Evolutionary conservation across 2,113 vertebrate genomes (phyloP), one percentile per base, ranked within the genome.

Genomic region (Hydrolagus affinis): DNA sequence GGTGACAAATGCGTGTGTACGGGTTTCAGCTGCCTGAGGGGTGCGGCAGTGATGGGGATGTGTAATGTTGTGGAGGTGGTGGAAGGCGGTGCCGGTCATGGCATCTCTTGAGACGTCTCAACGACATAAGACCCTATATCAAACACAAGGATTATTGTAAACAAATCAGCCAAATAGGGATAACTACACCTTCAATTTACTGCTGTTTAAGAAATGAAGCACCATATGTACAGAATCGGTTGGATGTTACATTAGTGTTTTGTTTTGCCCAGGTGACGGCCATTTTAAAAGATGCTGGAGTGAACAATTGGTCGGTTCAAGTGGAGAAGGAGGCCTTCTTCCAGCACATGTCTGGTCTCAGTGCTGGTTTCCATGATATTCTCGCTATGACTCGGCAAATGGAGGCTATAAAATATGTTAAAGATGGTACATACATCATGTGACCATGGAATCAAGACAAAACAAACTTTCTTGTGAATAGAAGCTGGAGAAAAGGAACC

Each of bases 261-360:
- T 66, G n/a, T 10, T 86, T 59, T 70, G 25, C 78, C 0, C 87
- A 99, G 98, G 97, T 99, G 87, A 97, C 96, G 64, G 93, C 95
- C 7, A 90, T 97, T 88, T 89, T 99, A 88, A 98, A 99, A 92
- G 97, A 99, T 86, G 95, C 93, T 0, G 97, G 97, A 0, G 95
- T 99, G 86, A 99, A 98, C 86, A 99, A 98, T 74, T 90, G 98
- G 87, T 97, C 97, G 0, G 92, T 99, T n/a, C 98, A 99, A 89
- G 95, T 99, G 89, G 98, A 99, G 91, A 99, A 99, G 90, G 98
- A 99, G 86, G 96, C 97, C 0, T 99, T 98, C 90, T 99, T 99
- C 90, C 98, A 99, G 88, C 97, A 99, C 88, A 98, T 98, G 97
- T 98, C 97, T 0, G 98, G 97, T 85, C 96, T 99, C 12, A 98